A percentile compares a stretch with the other conserved stretches of the same genome.
These are phyloP conservation scores for Phycodurus eques DNA, from an alignment of 2,113 vertebrate genomes.

Conservation along the genomic window DNA sequence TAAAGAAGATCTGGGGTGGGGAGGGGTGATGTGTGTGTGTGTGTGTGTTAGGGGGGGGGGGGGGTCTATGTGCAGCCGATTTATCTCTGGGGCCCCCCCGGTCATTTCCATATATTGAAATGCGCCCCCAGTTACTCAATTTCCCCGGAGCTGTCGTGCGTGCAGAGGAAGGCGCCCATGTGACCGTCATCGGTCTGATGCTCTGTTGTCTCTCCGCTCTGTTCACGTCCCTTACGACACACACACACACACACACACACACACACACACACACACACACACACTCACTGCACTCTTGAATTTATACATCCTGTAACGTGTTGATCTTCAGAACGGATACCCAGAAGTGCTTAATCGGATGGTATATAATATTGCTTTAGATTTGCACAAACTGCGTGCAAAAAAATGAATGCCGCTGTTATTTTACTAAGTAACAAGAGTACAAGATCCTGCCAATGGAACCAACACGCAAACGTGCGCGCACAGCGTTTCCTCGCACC, in stretches of 20 bases:
- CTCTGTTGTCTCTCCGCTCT: constrained; percentile 22
- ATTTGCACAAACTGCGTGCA: not conserved
- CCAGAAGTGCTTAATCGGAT: constrained; percentile 23
- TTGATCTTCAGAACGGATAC: constrained; percentile 25
- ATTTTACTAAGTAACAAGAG: not conserved
- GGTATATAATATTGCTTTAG: not conserved
- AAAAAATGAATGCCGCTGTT: not conserved
- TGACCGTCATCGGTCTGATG: constrained; percentile 56
- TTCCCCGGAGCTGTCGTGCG: constrained; percentile 72
- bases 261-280: not conserved
- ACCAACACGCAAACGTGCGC: not conserved
- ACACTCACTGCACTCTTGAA: not conserved
- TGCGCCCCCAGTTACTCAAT: constrained; percentile 81
- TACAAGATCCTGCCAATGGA: not conserved
- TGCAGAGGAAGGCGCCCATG: constrained; percentile 66
- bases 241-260: not conserved
- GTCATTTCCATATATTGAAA: constrained; percentile 87
- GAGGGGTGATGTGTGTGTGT: not conserved
- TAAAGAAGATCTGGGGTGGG: constrained; percentile 48
- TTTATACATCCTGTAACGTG: not conserved
- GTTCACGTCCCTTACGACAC: constrained; percentile 1
- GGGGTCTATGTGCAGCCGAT: constrained; percentile 73
- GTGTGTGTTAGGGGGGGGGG: constrained; percentile 23
- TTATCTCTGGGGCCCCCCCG: constrained; percentile 78
- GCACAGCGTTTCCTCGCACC: constrained; percentile 17